phyloP scores from a whole-genome alignment of 2,113 vertebrate genomes.

The Burhinus oedicnemus region DNA sequence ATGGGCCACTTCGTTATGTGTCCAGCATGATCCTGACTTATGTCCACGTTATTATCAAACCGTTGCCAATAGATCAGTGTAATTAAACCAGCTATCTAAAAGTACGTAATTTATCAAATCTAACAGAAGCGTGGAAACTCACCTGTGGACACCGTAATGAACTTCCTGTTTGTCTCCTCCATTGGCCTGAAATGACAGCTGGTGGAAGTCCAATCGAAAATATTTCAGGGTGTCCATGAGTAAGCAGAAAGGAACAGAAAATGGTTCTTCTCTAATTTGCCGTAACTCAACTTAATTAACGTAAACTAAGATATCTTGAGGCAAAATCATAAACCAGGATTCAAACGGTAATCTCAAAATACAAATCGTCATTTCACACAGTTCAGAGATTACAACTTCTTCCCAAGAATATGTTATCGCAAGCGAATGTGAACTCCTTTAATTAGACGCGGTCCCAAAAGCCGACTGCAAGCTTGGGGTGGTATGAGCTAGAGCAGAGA shows the following conservation, averaged over 20 bases:
- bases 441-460: conserved; percentile 34
- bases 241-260: conserved; percentile 46
- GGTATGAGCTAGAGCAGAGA: neutral
- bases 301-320: conserved; percentile 54
- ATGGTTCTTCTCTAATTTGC: conserved; percentile 29
- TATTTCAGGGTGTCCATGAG: neutral
- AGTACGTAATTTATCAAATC: conserved; percentile 34
- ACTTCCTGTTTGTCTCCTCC: neutral
- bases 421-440: conserved; percentile 23
- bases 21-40: conserved; percentile 31
- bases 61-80: conserved; percentile 63
- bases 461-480: neutral
- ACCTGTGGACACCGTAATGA: conserved; percentile 22
- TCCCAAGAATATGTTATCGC: neutral
- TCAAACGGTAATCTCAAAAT: conserved; percentile 49
- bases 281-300: conserved; percentile 47
- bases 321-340: conserved; percentile 53
- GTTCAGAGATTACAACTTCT: conserved; percentile 62
- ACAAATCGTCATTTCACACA: conserved; percentile 45
- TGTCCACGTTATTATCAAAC: conserved; percentile 43
- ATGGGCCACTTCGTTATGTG: neutral
- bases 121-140: neutral
- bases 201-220: neutral
- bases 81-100: conserved; percentile 65
- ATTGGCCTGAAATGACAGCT: neutral